Evolutionary conservation across 2,797 vertebrate species (phyloP).

Genomic region (Heteromormyrus szaboi): DNA sequence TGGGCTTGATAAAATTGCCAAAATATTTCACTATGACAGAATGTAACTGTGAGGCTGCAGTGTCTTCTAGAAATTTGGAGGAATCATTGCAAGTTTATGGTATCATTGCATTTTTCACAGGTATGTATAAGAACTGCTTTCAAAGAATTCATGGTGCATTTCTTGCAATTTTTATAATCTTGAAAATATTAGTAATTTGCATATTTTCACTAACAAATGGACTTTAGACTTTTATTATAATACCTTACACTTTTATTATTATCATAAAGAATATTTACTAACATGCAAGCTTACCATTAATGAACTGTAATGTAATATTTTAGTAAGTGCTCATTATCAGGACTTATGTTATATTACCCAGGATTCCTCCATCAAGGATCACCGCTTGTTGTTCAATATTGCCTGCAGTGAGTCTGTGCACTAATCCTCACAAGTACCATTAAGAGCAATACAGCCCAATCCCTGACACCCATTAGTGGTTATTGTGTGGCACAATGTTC

Average conservation of each 20-base stretch:
- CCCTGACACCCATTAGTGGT: constrained; percentile 20
- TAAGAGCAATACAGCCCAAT: constrained; percentile 8
- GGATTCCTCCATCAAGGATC: not conserved
- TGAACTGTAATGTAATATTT: not conserved
- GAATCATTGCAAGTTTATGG: not conserved
- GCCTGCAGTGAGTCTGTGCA: not conserved
- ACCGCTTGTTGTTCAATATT: constrained; percentile 13
- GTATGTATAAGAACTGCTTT: not conserved
- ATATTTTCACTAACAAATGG: not conserved
- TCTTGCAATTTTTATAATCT: not conserved
- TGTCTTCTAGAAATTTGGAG: not conserved
- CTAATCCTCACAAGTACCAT: constrained; percentile 15
- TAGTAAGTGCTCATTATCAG: not conserved
- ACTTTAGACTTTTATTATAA: not conserved
- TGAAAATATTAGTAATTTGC: not conserved
- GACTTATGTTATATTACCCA: not conserved
- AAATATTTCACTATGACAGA: constrained; percentile 16
- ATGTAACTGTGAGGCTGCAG: constrained; percentile 13
- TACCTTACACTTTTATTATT: not conserved
- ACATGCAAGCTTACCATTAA: not conserved
- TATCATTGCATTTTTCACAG: not conserved
- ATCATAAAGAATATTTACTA: not conserved
- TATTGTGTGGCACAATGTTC: constrained; percentile 11
- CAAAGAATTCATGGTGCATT: not conserved
- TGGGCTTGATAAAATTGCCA: constrained; percentile 20